Conservation (phyloP, 2,888 invertebrate genomes). For the Melipona beecheii region DNA sequence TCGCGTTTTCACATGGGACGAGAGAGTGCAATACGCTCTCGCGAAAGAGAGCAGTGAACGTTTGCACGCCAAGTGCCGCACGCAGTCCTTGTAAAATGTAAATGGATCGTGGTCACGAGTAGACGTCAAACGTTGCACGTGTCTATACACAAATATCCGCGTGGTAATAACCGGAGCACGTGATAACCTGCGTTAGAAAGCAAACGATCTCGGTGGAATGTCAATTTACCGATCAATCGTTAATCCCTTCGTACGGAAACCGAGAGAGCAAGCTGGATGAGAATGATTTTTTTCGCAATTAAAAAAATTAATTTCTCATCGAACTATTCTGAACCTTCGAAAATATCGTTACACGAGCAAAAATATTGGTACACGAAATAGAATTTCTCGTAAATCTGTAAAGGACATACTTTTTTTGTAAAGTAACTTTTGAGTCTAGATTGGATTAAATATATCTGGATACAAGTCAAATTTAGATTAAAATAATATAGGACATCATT, state of each 20-base stretch:
- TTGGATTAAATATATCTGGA: not conserved
- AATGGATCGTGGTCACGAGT: slow-evolving; percentile 57
- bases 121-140: slow-evolving; percentile 60
- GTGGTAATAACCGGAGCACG: slow-evolving; percentile 56
- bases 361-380: no score
- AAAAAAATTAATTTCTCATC: slow-evolving; percentile 18
- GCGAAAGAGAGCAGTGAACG: slow-evolving; percentile 57
- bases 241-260: slow-evolving; percentile 56
- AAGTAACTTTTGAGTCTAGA: not conserved
- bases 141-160: slow-evolving; percentile 57
- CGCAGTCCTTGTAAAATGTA: slow-evolving; percentile 53
- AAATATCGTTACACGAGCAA: not conserved
- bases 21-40: slow-evolving; percentile 17
- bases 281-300: slow-evolving; percentile 2
- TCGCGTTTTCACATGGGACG: slow-evolving; percentile 9
- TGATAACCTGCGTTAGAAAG: slow-evolving; percentile 63
- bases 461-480: no score
- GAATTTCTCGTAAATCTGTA: no score
- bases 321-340: slow-evolving; percentile 6
- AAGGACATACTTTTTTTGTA: not conserved
- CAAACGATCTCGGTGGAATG: slow-evolving; percentile 64
- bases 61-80: slow-evolving; percentile 46
- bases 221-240: slow-evolving; percentile 61
- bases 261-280: slow-evolving; percentile 12
- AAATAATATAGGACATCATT: no score